Percentiles rank a stretch among this genome's conserved stretches.
phyloP scores from a whole-genome alignment of 2,113 vertebrate species.

The Falcunculus frontatus region DNA sequence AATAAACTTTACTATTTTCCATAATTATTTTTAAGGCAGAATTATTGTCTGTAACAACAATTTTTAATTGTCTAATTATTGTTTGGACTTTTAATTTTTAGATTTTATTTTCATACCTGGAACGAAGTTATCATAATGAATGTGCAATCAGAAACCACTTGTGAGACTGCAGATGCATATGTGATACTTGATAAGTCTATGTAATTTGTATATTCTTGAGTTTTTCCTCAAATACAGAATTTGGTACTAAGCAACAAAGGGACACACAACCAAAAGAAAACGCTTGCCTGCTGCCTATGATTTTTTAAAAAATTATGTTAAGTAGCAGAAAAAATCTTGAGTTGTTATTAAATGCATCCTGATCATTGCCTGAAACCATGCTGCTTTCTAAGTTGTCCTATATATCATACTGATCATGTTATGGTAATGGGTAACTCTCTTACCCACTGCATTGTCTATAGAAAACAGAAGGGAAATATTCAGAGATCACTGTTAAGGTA shows the following conservation, averaged over 20 bases:
- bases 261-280: neutral
- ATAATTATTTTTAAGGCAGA: neutral
- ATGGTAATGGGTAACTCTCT: neutral
- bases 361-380: neutral
- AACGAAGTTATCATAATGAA: neutral
- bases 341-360: neutral
- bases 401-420: neutral
- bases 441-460: neutral
- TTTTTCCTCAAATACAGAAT: neutral
- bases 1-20: neutral
- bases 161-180: neutral
- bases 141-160: neutral
- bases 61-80: neutral
- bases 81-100: neutral
- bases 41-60: neutral
- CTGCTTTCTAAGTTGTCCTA: neutral
- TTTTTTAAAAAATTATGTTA: neutral
- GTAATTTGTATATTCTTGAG: neutral
- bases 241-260: neutral
- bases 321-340: neutral
- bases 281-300: neutral
- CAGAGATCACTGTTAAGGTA: neutral
- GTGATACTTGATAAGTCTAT: neutral
- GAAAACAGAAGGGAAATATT: neutral
- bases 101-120: neutral